Conservation (phyloP, 1,140 invertebrate species). For the Apis cerana region DNA sequence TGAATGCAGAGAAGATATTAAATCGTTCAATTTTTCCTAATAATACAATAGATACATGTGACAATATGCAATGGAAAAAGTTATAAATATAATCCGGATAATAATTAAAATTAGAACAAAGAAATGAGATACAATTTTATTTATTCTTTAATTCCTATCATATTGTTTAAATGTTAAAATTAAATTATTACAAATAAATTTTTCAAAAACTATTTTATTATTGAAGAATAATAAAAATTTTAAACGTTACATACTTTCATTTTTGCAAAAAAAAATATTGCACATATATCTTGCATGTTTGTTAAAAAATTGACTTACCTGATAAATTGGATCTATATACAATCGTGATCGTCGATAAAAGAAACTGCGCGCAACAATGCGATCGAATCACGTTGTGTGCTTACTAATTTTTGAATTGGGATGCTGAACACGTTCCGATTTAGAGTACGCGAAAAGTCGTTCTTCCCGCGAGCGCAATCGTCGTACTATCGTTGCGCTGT, state of each 20-base stretch:
- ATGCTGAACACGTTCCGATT: slow-evolving; percentile 21
- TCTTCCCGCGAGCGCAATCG: slow-evolving; percentile 36
- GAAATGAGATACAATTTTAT: neutral
- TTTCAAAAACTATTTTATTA: neutral
- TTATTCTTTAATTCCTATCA: neutral
- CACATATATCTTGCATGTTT: too few species aligned
- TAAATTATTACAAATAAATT: neutral
- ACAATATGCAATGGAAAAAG: slow-evolving; percentile 1
- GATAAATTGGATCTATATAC: neutral
- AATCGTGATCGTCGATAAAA: neutral
- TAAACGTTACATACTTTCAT: neutral
- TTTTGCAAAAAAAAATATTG: neutral
- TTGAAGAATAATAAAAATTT: neutral
- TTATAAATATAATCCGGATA: neutral
- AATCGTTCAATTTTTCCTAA: neutral
- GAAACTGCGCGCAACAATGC: neutral
- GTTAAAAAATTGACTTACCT: slow-evolving; percentile 15
- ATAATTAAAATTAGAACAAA: neutral
- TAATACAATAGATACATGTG: neutral
- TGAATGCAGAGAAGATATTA: neutral
- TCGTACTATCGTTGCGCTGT: slow-evolving; percentile 29
- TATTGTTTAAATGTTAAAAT: neutral
- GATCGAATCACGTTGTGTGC: slow-evolving; percentile 8
- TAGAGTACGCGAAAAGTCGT: slow-evolving; percentile 30
- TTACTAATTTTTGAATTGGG: slow-evolving; percentile 15